Evolutionary conservation across 2,888 invertebrate species (phyloP).

Genomic region (Thecophora atra): DNA sequence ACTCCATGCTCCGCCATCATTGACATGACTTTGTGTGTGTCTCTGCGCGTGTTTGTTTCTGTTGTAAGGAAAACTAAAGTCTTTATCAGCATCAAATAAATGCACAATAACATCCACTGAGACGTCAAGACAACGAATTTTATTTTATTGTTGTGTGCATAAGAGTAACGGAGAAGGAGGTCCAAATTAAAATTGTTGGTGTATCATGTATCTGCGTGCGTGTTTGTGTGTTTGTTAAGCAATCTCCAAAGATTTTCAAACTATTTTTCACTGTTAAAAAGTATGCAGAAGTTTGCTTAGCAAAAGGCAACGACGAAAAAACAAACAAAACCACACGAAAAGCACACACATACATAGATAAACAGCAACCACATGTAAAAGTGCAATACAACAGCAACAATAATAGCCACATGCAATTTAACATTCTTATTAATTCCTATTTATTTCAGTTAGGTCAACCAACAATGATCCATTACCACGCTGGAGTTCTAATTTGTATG

Average conservation of each 20-base stretch:
- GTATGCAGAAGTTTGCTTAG: neutral
- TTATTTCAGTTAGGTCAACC: slow-evolving; percentile 65
- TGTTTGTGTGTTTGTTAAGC: neutral
- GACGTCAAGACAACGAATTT: neutral
- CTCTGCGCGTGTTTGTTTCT: neutral
- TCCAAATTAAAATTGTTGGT: neutral
- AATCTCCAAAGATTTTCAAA: slow-evolving; percentile 37
- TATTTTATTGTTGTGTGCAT: neutral
- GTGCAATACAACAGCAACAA: slow-evolving; percentile 26
- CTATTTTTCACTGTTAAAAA: slow-evolving; percentile 39
- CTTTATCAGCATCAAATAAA: slow-evolving; percentile 15
- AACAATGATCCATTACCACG: slow-evolving; percentile 67
- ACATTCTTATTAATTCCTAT: too few relatives aligned
- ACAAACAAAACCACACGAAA: too few relatives aligned
- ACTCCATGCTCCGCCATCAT: too few relatives aligned
- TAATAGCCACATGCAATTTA: slow-evolving; percentile 11
- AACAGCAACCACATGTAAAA: neutral
- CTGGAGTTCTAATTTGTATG: slow-evolving; percentile 67
- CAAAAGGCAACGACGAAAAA: neutral
- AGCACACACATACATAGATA: neutral
- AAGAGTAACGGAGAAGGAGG: neutral
- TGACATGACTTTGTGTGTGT: neutral
- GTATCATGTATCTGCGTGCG: neutral
- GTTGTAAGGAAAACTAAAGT: neutral
- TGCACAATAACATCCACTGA: neutral